Evolutionary conservation across 2,113 vertebrate genomes (phyloP), one percentile per base, ranked within the genome.

Genomic region (Odobenus rosmarus): DNA sequence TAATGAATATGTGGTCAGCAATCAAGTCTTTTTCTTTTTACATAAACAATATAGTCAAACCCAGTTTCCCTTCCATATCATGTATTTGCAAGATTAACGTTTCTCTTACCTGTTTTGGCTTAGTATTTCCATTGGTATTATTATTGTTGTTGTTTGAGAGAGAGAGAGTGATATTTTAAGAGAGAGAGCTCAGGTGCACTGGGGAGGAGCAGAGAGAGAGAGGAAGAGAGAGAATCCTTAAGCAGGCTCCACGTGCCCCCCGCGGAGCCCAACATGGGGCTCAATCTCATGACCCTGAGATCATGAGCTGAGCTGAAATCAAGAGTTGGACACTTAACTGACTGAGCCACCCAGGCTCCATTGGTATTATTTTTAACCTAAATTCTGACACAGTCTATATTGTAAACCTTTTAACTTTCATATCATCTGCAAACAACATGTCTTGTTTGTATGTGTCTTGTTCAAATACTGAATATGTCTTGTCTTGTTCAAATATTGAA

Each of bases 1-100:
- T 26, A 81, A 82, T 89, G 76, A 71, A 81, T 88, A 61, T 61
- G 64, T 94, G 79, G 33, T 42, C 93, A 94, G 33, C 77, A 61
- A 51, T 39, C 23, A 53, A 72, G 53, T 61, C 16, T 88, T 36
- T n/a, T 88, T 36, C 46, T 76, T 76, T 57, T 69, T 55, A 67
- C 14, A 46, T 42, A 76, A 71, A 51, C 7, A 5, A 42, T 14
- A n/a, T 61, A 72, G 53, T 72, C 76, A 94, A 89, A 59, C 16
- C 33, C 15, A 62, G 42, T 46, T 76, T 85, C n/a, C 72, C 33
- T 82, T 72, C 42, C 2, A 18, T 33, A n/a, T 62, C 42, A 94
- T 49, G 33, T 51, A 61, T 55, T 74, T 74, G 53, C 12, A 61
- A 89, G 42, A 72, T 72, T 51, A 57, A 61, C 11, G 36, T 81